phyloP scores from a whole-genome alignment of 2,888 invertebrate genomes.

The Mimas tiliae region DNA sequence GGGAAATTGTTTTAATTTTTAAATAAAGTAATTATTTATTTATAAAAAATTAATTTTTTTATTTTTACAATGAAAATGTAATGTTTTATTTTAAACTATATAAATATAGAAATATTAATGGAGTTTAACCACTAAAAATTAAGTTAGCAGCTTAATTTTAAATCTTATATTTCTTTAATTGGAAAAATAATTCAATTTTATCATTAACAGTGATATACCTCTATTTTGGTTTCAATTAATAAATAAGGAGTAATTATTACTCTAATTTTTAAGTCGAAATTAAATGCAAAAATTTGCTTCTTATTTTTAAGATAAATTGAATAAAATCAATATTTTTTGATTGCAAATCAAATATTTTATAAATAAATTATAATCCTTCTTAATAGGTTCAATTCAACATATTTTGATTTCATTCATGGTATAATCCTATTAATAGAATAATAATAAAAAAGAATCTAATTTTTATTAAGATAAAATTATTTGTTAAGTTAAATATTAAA shows the following conservation, averaged over 20 bases:
- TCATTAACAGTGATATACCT: constrained; percentile 89
- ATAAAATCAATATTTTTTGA: constrained; percentile 64
- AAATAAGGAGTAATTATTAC: constrained; percentile 77
- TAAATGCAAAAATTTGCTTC: constrained; percentile 81
- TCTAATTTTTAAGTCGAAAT: constrained; percentile 77
- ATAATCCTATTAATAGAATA: constrained; percentile 79
- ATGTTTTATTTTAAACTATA: constrained; percentile 87
- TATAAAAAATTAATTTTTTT: constrained; percentile 68
- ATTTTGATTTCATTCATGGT: constrained; percentile 75
- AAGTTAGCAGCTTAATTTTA: constrained; percentile 87
- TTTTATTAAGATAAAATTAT: constrained; percentile 58
- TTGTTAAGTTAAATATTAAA: constrained; percentile 59
- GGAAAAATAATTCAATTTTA: constrained; percentile 81
- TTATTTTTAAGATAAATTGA: constrained; percentile 82
- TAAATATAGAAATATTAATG: constrained; percentile 83
- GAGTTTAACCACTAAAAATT: constrained; percentile 79
- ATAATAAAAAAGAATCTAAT: constrained; percentile 74
- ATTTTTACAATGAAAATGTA: constrained; percentile 88
- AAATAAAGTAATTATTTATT: constrained; percentile 44
- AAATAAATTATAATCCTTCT: constrained; percentile 72
- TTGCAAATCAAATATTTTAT: constrained; percentile 72
- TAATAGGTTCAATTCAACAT: constrained; percentile 71
- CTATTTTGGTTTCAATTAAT: constrained; percentile 85
- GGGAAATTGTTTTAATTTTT: constrained; percentile 59
- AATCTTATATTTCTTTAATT: constrained; percentile 84